Evolutionary conservation across 2,113 vertebrate species (phyloP).

Genomic region (Gnathonemus longibarbis): DNA sequence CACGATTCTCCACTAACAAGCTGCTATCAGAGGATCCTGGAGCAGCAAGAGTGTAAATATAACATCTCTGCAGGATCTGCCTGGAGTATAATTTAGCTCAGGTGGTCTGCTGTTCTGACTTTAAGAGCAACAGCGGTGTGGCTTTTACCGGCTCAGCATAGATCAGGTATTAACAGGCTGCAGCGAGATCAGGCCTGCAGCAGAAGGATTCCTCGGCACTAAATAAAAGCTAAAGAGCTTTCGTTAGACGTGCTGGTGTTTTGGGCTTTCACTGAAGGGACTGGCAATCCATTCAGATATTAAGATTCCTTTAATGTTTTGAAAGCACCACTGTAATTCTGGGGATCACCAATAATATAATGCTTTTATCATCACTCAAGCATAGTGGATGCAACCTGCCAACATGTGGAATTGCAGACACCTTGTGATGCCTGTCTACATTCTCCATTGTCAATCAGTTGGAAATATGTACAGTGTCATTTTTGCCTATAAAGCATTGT

Average conservation of each 20-base stretch:
- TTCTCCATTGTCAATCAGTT: neutral
- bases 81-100: neutral
- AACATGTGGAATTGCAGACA: neutral
- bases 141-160: neutral
- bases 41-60: neutral
- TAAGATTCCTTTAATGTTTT: neutral
- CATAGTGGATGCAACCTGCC: neutral
- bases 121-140: neutral
- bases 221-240: neutral
- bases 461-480: neutral
- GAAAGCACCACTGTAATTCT: neutral
- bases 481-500: neutral
- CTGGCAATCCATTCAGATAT: neutral
- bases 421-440: neutral
- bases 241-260: neutral
- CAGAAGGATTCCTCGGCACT: neutral
- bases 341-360: neutral
- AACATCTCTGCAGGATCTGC: neutral
- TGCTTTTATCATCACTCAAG: neutral
- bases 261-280: neutral
- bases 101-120: neutral
- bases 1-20: neutral
- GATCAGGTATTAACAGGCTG: slow-evolving; percentile 4
- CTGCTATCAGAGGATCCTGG: neutral
- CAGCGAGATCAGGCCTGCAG: neutral